These are phyloP conservation scores for Rhamphomyia laevipes DNA, from an alignment of 2,888 invertebrate genomes.

Conservation along the genomic window DNA sequence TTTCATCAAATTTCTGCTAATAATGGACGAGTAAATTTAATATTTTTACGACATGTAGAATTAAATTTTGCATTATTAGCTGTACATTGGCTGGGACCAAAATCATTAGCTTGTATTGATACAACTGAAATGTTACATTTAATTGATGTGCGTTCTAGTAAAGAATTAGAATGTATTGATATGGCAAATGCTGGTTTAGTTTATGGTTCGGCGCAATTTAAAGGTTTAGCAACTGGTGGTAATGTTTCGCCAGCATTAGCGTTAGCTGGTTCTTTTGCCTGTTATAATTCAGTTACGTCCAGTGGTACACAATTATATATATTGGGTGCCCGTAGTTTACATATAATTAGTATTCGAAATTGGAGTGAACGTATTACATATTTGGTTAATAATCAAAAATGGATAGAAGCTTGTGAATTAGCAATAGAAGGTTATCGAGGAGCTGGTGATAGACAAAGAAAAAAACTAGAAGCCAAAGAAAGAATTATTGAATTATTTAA, in stretches of 20 bases:
- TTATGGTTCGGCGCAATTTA: constrained; percentile 72
- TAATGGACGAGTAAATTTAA: constrained; percentile 44
- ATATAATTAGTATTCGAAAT: constrained; percentile 47
- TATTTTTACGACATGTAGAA: constrained; percentile 58
- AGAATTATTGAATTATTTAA: constrained; percentile 38
- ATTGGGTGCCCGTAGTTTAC: constrained; percentile 52
- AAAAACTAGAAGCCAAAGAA: constrained; percentile 36
- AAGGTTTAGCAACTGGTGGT: constrained; percentile 90
- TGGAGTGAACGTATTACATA: constrained; percentile 57
- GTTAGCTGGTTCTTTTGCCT: constrained; percentile 48
- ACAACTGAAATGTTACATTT: constrained; percentile 71
- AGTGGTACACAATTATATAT: constrained; percentile 56
- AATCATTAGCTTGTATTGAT: constrained; percentile 77
- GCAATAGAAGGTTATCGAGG: constrained; percentile 40
- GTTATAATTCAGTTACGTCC: constrained; percentile 58
- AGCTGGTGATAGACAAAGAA: constrained; percentile 33
- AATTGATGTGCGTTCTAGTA: constrained; percentile 78
- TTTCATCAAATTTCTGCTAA: constrained; percentile 58
- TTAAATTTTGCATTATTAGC: constrained; percentile 61
- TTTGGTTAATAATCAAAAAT: constrained; percentile 45
- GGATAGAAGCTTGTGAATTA: constrained; percentile 45
- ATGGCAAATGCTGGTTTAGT: constrained; percentile 69
- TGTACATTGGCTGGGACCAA: constrained; percentile 69
- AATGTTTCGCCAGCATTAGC: constrained; percentile 63
- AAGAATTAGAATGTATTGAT: constrained; percentile 74